These are phyloP conservation scores for Catocala sponsa DNA, from an alignment of 2,888 invertebrate species.

Conservation along the genomic window DNA sequence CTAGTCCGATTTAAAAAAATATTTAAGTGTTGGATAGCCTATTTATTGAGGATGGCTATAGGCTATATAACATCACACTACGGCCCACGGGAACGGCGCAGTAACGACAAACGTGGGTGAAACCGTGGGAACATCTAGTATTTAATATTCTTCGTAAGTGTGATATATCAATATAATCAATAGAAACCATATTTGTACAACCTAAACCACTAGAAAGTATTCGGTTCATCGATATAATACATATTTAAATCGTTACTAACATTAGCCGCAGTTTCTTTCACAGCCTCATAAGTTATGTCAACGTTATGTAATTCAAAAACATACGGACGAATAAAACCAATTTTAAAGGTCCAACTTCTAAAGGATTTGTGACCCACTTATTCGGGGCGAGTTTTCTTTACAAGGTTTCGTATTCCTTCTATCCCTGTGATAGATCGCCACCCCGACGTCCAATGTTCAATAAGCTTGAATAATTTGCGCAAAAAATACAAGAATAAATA, in stretches of 20 bases:
- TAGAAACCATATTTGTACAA: no score
- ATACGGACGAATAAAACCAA: slow-evolving; percentile 71
- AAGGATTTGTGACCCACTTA: slow-evolving; percentile 74
- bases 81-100: no score
- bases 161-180: no score
- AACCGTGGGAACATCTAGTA: no score
- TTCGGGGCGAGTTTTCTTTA: slow-evolving; percentile 66
- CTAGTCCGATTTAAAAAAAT: no score
- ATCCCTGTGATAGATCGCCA: slow-evolving; percentile 75
- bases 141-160: no score
- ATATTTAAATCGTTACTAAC: not conserved
- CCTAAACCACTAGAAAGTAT: not conserved
- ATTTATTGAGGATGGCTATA: no score
- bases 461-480: slow-evolving; percentile 78
- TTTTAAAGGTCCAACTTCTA: slow-evolving; percentile 70
- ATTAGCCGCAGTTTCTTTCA: slow-evolving; percentile 6
- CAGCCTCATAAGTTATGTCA: slow-evolving; percentile 44
- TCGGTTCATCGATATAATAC: not conserved
- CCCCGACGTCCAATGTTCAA: slow-evolving; percentile 72
- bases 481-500: slow-evolving; percentile 73
- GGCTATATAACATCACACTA: no score
- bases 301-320: slow-evolving; percentile 64
- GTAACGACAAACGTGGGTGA: no score
- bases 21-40: no score
- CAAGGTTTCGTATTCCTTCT: slow-evolving; percentile 63